These are phyloP conservation scores for Sterna hirundo DNA, from an alignment of 2,113 vertebrate genomes.

Conservation along the genomic window DNA sequence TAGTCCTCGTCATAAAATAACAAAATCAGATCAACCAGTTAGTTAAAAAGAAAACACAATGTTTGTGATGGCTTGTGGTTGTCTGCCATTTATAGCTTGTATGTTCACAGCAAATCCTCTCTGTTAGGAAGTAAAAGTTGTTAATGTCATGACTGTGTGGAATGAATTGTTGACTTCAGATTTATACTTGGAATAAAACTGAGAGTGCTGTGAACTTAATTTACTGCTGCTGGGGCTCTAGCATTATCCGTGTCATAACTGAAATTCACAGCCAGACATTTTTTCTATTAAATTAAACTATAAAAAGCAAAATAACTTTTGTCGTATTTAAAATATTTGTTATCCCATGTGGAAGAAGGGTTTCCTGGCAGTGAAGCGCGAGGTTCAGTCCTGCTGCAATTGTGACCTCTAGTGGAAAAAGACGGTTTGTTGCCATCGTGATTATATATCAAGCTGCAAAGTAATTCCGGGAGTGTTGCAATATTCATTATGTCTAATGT, in stretches of 20 bases:
- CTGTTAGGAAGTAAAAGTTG: not conserved
- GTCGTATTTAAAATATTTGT: not conserved
- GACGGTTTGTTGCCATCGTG: not conserved
- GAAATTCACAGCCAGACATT: not conserved
- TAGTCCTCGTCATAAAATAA: not conserved
- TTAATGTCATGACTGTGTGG: not conserved
- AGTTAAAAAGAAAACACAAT: not conserved
- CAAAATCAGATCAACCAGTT: not conserved
- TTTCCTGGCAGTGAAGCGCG: not conserved
- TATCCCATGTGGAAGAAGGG: not conserved
- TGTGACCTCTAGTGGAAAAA: conserved; percentile 73
- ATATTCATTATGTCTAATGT: not conserved
- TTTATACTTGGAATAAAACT: not conserved
- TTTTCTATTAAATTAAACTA: not conserved
- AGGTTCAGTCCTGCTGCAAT: conserved; percentile 28
- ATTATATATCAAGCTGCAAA: not conserved
- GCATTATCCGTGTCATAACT: not conserved
- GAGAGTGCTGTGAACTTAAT: not conserved
- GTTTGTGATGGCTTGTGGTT: not conserved
- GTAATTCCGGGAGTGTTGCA: not conserved
- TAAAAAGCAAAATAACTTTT: not conserved
- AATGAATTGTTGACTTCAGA: not conserved
- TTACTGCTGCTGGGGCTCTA: not conserved
- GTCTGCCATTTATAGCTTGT: not conserved
- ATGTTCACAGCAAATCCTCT: not conserved